A percentile compares a stretch with the other conserved stretches of the same genome.
These are phyloP conservation scores for Spodoptera picta DNA, from an alignment of 2,888 invertebrate genomes.

Conservation along the genomic window DNA sequence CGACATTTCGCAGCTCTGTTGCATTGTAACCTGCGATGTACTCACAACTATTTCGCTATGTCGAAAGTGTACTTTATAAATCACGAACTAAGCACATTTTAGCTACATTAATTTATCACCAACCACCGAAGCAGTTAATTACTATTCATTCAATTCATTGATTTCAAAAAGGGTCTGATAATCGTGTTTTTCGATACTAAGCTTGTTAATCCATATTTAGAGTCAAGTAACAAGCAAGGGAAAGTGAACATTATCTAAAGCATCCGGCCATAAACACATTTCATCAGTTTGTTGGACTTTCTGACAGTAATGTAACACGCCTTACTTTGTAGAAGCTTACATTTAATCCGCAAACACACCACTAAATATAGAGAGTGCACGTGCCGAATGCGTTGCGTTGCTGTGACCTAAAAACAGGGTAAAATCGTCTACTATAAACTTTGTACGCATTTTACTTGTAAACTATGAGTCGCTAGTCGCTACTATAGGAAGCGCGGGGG, in stretches of 20 bases:
- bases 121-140: constrained; percentile 21
- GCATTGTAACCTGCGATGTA: constrained; percentile 70
- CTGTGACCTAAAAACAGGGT: constrained; percentile 74
- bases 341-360: constrained; percentile 15
- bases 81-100: constrained; percentile 29
- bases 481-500: constrained; percentile 56
- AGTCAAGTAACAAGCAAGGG: not conserved
- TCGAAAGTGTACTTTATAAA: constrained; percentile 62
- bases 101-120: not conserved
- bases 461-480: constrained; percentile 33
- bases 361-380: constrained; percentile 51
- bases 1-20: constrained; percentile 73
- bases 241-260: constrained; percentile 22
- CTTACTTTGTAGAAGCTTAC: constrained; percentile 11
- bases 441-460: constrained; percentile 66
- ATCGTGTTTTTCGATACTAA: constrained; percentile 4
- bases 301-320: not conserved
- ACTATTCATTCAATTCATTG: too few species aligned
- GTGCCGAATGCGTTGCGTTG: constrained; percentile 58
- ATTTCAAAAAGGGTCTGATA: not conserved
- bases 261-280: constrained; percentile 7
- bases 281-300: not conserved
- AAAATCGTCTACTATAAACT: constrained; percentile 63
- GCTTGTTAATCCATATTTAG: constrained; percentile 3
- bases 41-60: constrained; percentile 59